These are phyloP conservation scores for Phrixothrix hirtus DNA, from an alignment of 2,888 invertebrate species.

Conservation along the genomic window DNA sequence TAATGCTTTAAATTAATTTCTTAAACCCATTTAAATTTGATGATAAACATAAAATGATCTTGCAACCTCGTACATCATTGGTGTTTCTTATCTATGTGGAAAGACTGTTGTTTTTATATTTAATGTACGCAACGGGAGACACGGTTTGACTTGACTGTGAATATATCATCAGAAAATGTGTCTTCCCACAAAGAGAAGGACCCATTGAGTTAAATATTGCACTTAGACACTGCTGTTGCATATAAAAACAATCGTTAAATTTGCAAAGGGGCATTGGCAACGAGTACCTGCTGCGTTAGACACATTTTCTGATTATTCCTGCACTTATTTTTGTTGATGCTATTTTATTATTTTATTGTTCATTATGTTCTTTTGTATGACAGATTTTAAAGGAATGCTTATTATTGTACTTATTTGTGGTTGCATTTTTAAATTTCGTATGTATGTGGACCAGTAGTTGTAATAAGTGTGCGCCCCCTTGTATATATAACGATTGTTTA, in stretches of 20 bases:
- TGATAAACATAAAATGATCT: constrained; percentile 1
- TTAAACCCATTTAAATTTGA: no score
- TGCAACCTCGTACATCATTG: constrained; percentile 45
- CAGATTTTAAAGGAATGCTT: constrained; percentile 29
- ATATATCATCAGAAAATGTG: constrained; percentile 81
- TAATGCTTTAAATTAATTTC: no score
- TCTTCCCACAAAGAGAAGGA: constrained; percentile 72
- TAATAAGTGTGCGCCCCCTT: constrained; percentile 53
- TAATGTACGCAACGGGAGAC: constrained; percentile 52
- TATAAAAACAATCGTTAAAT: constrained; percentile 49
- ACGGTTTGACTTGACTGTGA: constrained; percentile 33
- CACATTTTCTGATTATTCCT: constrained; percentile 69
- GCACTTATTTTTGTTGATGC: constrained; percentile 41
- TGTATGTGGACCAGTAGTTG: constrained; percentile 38
- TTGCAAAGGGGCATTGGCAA: constrained; percentile 54
- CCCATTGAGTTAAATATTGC: constrained; percentile 63
- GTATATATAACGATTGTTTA: constrained; percentile 57
- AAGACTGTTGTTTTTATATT: constrained; percentile 67
- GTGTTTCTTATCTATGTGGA: constrained; percentile 76
- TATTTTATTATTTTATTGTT: constrained; percentile 42
- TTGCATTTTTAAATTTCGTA: constrained; percentile 32
- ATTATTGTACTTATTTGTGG: constrained; percentile 28
- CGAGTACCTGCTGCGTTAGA: constrained; percentile 50
- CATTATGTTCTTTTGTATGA: constrained; percentile 34
- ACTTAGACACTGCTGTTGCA: constrained; percentile 59